Evolutionary conservation across 1,140 invertebrate species (phyloP).

Genomic region (Drosophila tsacasi): DNA sequence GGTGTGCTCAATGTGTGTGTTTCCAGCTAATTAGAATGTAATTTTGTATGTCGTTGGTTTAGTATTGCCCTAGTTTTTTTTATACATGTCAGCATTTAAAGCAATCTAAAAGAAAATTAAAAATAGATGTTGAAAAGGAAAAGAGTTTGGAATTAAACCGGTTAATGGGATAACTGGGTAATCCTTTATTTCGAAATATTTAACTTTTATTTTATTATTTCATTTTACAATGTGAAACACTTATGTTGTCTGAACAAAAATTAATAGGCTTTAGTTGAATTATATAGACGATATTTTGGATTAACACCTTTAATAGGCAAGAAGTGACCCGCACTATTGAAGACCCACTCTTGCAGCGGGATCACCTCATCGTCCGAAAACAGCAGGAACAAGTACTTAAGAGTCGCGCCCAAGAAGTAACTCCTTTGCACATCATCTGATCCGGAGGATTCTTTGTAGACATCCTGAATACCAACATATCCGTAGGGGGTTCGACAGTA

Average conservation of each 20-base stretch:
- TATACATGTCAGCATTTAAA: slow-evolving; percentile 45
- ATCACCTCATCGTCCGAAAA: slow-evolving; percentile 97
- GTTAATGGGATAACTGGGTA: neutral
- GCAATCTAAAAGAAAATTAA: neutral
- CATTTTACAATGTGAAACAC: no score
- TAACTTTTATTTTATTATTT: neutral
- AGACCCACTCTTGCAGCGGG: slow-evolving; percentile 97
- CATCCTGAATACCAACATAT: slow-evolving; percentile 96
- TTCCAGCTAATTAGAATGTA: slow-evolving; percentile 28
- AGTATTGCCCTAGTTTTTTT: slow-evolving; percentile 41
- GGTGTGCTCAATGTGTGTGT: slow-evolving; percentile 43
- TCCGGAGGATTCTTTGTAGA: slow-evolving; percentile 92
- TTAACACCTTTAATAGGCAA: slow-evolving; percentile 94
- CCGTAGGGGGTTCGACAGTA: slow-evolving; percentile 95
- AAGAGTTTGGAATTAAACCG: neutral
- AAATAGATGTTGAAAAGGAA: slow-evolving; percentile 18
- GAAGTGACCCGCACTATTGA: slow-evolving; percentile 99
- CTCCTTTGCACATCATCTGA: slow-evolving; percentile 99
- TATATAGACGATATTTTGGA: slow-evolving; percentile 14
- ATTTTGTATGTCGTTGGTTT: slow-evolving; percentile 42
- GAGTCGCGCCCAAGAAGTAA: slow-evolving; percentile 98
- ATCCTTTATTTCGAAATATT: neutral
- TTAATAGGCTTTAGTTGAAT: neutral
- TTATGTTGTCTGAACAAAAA: neutral
- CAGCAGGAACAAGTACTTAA: slow-evolving; percentile 93